These are phyloP conservation scores for Aplochiton taeniatus DNA, from an alignment of 2,797 vertebrate genomes.

Conservation along the genomic window DNA sequence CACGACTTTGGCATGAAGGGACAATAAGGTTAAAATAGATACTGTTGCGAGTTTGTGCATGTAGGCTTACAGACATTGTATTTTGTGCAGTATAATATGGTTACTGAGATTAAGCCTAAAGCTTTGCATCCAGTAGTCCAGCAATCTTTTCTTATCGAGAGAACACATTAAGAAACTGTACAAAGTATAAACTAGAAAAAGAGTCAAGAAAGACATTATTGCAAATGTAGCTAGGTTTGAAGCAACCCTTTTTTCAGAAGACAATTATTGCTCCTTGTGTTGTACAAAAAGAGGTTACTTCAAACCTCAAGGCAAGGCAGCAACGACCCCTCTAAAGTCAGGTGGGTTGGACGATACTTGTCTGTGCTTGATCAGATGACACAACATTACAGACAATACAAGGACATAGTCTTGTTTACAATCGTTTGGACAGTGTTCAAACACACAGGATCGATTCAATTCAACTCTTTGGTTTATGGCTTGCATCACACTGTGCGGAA, in stretches of 20 bases:
- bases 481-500: conserved; percentile 55
- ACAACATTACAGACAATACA: conserved; percentile 75
- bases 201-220: too few relatives aligned
- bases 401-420: conserved; percentile 72
- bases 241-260: not conserved
- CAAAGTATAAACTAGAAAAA: too few relatives aligned
- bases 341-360: conserved; percentile 67
- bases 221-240: not conserved
- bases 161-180: conserved; percentile 32
- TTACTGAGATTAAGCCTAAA: too few relatives aligned
- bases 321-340: conserved; percentile 73
- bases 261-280: conserved; percentile 44
- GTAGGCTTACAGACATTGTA: not conserved
- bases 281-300: conserved; percentile 52
- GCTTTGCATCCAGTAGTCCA: too few relatives aligned
- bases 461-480: conserved; percentile 53
- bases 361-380: conserved; percentile 77
- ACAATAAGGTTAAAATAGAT: conserved; percentile 51
- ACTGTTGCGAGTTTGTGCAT: conserved; percentile 37
- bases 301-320: conserved; percentile 62
- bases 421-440: conserved; percentile 58
- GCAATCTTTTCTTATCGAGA: too few relatives aligned
- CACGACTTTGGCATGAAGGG: conserved; percentile 45
- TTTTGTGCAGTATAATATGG: too few relatives aligned
- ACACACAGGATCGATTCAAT: conserved; percentile 62